Evolutionary conservation across 2,113 vertebrate species (phyloP).

Genomic region (Aramus guarauna): DNA sequence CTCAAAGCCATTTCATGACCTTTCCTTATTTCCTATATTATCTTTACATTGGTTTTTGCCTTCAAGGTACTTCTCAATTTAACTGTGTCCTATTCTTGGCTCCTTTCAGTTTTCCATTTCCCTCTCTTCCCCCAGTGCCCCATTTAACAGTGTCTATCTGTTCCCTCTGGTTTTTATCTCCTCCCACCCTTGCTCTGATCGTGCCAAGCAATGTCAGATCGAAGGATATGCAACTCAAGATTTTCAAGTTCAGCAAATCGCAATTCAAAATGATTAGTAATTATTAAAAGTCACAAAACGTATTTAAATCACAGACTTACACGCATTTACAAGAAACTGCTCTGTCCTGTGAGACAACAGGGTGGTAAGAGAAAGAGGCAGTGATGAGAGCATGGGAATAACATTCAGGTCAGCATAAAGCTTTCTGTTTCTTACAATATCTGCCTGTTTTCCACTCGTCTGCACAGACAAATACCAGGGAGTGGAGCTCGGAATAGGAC

Average conservation of each 20-base stretch:
- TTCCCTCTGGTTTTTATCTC: not conserved
- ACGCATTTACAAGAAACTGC: rapidly evolving
- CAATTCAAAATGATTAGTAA: not conserved
- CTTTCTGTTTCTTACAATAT: not conserved
- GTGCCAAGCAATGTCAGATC: not conserved
- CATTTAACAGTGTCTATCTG: rapidly evolving
- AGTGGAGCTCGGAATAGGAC: not conserved
- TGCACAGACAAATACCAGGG: not conserved
- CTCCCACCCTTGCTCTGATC: not conserved
- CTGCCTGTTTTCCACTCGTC: not conserved
- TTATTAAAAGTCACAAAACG: not conserved
- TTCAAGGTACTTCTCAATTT: not conserved
- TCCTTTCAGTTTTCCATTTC: not conserved
- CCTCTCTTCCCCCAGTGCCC: not conserved
- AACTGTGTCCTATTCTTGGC: not conserved
- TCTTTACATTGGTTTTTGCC: not conserved
- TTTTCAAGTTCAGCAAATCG: not conserved
- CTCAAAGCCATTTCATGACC: not conserved
- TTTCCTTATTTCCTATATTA: not conserved
- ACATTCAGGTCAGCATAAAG: not conserved
- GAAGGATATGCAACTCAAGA: not conserved
- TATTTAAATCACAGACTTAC: no score
- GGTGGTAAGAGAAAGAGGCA: not conserved
- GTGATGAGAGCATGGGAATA: not conserved
- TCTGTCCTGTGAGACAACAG: not conserved